Evolutionary conservation across 2,797 vertebrate species (phyloP), one percentile per base, ranked within the genome.

Genomic region (Synaphobranchus kaupii): DNA sequence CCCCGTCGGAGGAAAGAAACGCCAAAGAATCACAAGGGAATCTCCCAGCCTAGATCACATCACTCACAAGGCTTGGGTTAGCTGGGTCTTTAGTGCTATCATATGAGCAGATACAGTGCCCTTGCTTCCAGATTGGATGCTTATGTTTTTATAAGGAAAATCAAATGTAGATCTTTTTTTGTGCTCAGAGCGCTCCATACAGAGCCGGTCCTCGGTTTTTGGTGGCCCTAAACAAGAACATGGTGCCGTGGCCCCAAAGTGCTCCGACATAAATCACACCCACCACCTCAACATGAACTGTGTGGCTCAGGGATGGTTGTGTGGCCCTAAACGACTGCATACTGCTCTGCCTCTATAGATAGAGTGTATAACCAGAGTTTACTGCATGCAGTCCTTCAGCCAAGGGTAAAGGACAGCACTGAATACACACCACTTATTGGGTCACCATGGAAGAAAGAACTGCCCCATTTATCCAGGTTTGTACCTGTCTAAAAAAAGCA

Each of bases 391-490:
- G 31, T 83, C 81, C n/a, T 25, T 8, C n/a, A 15, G 52, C 9
- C n/a, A 15, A 10, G n/a, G 39, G 28, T 31, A 83, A 56, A 31
- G 25, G 81, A 52, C 48, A 56, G 50, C 12, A 7, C 48, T 44
- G 34, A 76, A 44, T 15, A 39, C 60, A 66, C 60, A 6, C 3
- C n/a, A 31, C 34, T 76, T 76, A 44, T 34, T 76, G 4, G 71
- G 71, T 76, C 71, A 76, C 17, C 31, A 15, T 34, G 15, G 71
- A 76, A 15, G 34, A 76, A 34, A 76, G 71, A 76, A 15, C 34
- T 17, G 71, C 71, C 71, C 31, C 15, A 76, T 76, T 76, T 76
- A 76, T 76, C 34, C 15, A 76, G 71, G 71, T 76, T 44, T 76
- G 31, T 22, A 76, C 71, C 17, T 44, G 28, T 76, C 71, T 76